Percentiles rank a stretch among this genome's conserved stretches.
phyloP scores from a whole-genome alignment of 2,113 vertebrate species.

The Clarias magur region DNA sequence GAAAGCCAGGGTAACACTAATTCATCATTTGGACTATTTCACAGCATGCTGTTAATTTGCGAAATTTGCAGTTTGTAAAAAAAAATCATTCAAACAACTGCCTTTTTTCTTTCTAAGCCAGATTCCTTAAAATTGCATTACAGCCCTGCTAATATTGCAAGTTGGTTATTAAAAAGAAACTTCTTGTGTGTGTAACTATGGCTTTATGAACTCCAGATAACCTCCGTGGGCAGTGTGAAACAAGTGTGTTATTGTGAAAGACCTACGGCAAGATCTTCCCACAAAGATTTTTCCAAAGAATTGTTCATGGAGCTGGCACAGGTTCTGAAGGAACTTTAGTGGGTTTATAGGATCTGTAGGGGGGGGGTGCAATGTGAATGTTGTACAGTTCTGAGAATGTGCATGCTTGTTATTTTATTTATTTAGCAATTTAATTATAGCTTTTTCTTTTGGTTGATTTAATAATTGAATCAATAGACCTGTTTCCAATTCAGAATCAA shows the following conservation, averaged over 20 bases:
- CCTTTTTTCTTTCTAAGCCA: neutral
- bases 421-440: too few relatives aligned
- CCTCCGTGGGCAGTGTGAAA: neutral
- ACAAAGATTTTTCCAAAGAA: neutral
- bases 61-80: neutral
- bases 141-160: neutral
- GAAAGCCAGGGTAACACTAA: constrained; percentile 71
- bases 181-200: neutral
- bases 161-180: neutral
- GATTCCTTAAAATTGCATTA: neutral
- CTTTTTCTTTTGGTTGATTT: too few relatives aligned
- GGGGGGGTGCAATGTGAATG: neutral
- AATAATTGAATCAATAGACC: too few relatives aligned
- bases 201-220: neutral
- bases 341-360: neutral
- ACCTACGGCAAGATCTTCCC: neutral
- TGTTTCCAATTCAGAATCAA: too few relatives aligned
- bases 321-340: neutral
- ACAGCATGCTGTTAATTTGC: neutral
- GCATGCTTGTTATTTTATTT: neutral
- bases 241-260: neutral
- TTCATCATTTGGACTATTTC: neutral
- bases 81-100: neutral
- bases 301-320: neutral
- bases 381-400: neutral